phyloP scores from a whole-genome alignment of 2,797 vertebrate species.

The Notoglanidium macrostoma region DNA sequence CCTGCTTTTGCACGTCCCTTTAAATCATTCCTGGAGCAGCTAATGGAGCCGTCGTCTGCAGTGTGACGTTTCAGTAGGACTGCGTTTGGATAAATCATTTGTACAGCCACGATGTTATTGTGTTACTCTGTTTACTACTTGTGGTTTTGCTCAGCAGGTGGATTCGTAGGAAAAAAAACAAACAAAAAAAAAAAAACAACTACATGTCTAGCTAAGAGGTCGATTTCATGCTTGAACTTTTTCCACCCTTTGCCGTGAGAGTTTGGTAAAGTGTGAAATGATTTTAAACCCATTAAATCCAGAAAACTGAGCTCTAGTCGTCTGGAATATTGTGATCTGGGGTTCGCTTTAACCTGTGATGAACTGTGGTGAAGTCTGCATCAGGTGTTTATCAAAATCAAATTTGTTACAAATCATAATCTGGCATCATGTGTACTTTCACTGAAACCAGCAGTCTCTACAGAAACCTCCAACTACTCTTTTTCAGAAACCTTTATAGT shows the following conservation, averaged over 20 bases:
- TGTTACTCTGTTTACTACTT: background rate
- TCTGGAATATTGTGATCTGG: background rate
- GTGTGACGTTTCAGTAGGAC: background rate
- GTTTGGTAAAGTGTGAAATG: background rate
- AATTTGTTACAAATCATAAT: background rate
- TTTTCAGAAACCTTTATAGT: background rate
- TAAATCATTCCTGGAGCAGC: conserved; percentile 7
- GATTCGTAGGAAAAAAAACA: background rate
- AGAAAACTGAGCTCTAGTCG: background rate
- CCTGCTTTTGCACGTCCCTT: background rate
- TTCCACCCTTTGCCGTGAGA: background rate
- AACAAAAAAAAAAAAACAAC: background rate
- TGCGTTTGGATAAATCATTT: background rate
- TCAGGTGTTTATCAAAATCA: background rate
- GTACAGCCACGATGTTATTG: background rate
- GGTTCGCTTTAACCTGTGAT: background rate
- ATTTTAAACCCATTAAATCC: background rate
- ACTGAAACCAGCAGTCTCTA: background rate
- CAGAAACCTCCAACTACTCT: background rate
- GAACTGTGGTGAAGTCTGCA: background rate
- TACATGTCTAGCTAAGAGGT: background rate
- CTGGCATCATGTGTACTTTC: background rate
- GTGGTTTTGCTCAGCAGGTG: background rate
- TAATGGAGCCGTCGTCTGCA: background rate
- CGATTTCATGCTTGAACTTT: background rate